Conservation (phyloP, 2,113 vertebrate species). For the Serilophus lunatus region DNA sequence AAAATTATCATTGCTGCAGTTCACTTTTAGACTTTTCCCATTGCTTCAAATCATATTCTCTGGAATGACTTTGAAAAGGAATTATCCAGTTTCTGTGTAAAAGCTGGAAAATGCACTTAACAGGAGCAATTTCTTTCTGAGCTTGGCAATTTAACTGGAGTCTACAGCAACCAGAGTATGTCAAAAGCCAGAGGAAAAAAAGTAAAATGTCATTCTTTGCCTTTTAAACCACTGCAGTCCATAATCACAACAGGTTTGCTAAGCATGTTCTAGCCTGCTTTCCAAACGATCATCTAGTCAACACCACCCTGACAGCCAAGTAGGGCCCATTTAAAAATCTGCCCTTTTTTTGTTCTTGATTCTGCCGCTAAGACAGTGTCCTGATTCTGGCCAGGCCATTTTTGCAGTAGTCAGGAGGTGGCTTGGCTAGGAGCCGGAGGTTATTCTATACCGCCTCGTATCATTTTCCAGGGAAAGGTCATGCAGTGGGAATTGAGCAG, state of each 20-base stretch:
- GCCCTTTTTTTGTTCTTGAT: neutral
- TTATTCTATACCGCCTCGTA: neutral
- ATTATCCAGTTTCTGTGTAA: neutral
- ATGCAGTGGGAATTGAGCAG: neutral
- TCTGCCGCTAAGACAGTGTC: neutral
- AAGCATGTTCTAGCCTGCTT: neutral
- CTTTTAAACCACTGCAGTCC: neutral
- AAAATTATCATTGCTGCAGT: neutral
- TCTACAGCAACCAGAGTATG: neutral
- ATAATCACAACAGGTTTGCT: neutral
- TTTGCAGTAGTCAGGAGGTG: neutral
- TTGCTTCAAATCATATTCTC: neutral
- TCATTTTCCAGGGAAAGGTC: neutral
- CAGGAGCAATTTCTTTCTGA: neutral
- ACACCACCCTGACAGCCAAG: neutral
- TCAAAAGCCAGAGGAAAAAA: neutral
- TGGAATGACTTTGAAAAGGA: conserved; percentile 17
- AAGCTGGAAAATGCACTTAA: neutral
- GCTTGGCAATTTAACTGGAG: neutral
- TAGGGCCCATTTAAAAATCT: neutral
- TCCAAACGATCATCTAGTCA: neutral
- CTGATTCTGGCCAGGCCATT: neutral
- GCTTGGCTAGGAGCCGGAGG: neutral
- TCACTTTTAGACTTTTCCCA: neutral
- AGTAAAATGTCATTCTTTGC: neutral